Evolutionary conservation across 2,797 vertebrate species (phyloP), one percentile per base, ranked within the genome.

Genomic region (Podarcis siculus): DNA sequence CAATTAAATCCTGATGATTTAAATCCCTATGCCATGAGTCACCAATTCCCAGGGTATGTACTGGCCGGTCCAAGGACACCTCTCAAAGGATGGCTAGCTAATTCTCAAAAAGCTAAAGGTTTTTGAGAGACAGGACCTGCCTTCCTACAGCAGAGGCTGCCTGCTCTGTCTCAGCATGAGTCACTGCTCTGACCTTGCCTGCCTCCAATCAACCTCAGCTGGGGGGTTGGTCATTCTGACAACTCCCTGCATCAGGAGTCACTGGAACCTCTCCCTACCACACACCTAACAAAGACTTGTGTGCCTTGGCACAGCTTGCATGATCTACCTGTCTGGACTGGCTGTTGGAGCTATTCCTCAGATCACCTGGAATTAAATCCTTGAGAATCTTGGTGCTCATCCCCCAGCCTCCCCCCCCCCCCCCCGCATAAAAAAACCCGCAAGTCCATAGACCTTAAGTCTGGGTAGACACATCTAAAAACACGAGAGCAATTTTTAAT

Each of bases 1-100:
- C 27, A 73, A n/a, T 49, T 35, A 61, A 75, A 2, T 37, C 2
- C 0, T 10, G 5, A 17, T 55, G 0, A 3, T 0, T 0, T 27
- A 21, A 32, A 85, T 0, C n/a, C 45, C 39, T 12, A 7, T 49
- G 9, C n/a, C 3, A 42, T 2, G 35, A 75, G 15, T 21, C 79
- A 32, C 5, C 19, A 64, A 25, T 21, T 39, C 25, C 27, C 72
- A 64, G 8, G 17, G 12, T 23, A 55, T 5, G 17, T 17, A 2
- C 37, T 80, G 39, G 66, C n/a, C 8, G 23, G 25, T 3, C 39
- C 35, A 30, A 37, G 35, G 39, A 8, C 17, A 32, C 37, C 25
- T 49, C 39, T 30, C 30, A 21, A 3, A 23, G 42, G 23, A 83
- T 23, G 64, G 66, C 66, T 32, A 64, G 15, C 8, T 4, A 4